These are phyloP conservation scores for Euplexia lucipara DNA, from an alignment of 2,888 invertebrate genomes.

Conservation along the genomic window DNA sequence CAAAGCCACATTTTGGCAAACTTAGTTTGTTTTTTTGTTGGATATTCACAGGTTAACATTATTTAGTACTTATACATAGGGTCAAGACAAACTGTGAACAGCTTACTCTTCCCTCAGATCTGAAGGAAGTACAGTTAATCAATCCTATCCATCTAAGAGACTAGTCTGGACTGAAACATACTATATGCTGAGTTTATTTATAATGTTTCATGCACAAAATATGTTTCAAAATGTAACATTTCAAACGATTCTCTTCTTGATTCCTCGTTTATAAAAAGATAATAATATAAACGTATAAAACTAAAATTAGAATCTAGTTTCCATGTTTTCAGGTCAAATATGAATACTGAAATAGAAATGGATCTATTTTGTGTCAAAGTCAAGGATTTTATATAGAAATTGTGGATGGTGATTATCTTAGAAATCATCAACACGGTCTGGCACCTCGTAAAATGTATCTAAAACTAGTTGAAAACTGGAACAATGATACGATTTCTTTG, in stretches of 20 bases:
- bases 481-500: conserved; percentile 40
- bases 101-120: not conserved
- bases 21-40: not conserved
- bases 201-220: not conserved
- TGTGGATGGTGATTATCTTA: conserved; percentile 24
- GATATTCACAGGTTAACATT: not conserved
- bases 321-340: conserved; percentile 55
- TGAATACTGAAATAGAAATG: conserved; percentile 55
- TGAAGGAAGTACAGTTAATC: not conserved
- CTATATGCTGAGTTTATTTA: not conserved
- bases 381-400: conserved; percentile 47
- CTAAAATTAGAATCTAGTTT: conserved; percentile 53
- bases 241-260: conserved; percentile 16
- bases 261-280: conserved; percentile 42
- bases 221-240: conserved; percentile 14
- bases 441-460: conserved; percentile 40
- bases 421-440: conserved; percentile 35
- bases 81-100: not conserved
- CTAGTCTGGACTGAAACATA: too few species aligned
- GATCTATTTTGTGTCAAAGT: conserved; percentile 54
- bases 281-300: conserved; percentile 42
- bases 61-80: too few species aligned
- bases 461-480: conserved; percentile 43
- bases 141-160: not conserved
- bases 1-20: too few species aligned